phyloP scores from a whole-genome alignment of 2,888 invertebrate genomes.

The Acanthosepion lycidas region DNA sequence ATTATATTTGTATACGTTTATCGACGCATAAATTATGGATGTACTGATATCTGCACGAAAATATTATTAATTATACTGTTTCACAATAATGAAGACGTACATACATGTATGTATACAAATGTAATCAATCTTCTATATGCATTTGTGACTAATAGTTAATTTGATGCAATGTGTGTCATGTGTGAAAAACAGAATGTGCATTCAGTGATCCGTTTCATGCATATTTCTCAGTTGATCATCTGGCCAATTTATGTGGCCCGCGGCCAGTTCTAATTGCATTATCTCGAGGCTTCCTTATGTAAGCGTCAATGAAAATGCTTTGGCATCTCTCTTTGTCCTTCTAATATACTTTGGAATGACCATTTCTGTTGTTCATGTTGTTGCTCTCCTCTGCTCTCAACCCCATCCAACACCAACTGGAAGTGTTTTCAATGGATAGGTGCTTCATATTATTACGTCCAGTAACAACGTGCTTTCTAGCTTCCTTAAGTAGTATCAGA shows the following conservation, averaged over 20 bases:
- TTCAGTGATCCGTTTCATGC: background rate
- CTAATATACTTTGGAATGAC: background rate
- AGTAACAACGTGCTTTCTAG: background rate
- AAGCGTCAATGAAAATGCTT: background rate
- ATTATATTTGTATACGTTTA: too few relatives aligned
- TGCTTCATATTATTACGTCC: background rate
- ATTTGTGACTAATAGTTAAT: background rate
- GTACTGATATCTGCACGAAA: too few relatives aligned
- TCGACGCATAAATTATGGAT: too few relatives aligned
- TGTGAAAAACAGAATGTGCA: background rate
- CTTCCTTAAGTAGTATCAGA: background rate
- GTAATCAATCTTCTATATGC: background rate
- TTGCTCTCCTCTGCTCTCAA: background rate
- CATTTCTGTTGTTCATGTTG: background rate
- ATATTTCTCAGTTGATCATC: background rate
- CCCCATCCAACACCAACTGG: background rate
- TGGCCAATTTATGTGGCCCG: background rate
- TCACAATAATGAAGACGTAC: too few relatives aligned
- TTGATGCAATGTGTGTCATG: background rate
- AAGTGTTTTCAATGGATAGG: background rate
- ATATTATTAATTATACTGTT: too few relatives aligned
- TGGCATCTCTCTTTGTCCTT: background rate
- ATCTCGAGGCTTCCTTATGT: background rate
- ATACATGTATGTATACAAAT: background rate
- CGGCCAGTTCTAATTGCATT: conserved; percentile 4